Evolutionary conservation across 1,140 invertebrate species (phyloP), one percentile per base, ranked within the genome.

Genomic region (Bombus soroeensis): DNA sequence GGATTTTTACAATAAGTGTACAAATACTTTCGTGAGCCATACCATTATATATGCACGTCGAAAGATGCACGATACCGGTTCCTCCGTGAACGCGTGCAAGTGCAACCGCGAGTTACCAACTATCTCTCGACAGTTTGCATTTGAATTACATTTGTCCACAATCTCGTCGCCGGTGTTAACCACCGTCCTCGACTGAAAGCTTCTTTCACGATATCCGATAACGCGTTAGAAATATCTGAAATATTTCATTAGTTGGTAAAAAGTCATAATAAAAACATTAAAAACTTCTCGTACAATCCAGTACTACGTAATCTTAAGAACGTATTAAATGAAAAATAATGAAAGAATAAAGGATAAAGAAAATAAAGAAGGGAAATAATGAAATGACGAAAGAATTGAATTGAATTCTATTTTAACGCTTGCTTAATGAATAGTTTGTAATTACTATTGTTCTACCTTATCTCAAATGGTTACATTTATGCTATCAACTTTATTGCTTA

Each of bases 11-110:
- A 15, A 32, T 4, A 22, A 62, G 28, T 62, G 59, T n/a, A 62
- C 10, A 62, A 62, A n/a, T 62, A 62, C 4, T 62, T 62, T 62
- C 59, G 28, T 5, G 28, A 62, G 28, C 59, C 28, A 62, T n/a
- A n/a, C 59, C 25, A 39, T 53, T 22, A 34, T 39, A 39, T 28
- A 13, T 28, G 37, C 37, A 28, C 47, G 32, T 64, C 9, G 39
- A 47, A 47, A 76, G 62, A 64, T 75, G 25, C 43, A 43, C 41
- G 39, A 82, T 83, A 83, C 72, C 73, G 81, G 81, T 83, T 83
- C 73, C 47, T 57, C 32, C 10, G 13, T 39, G 25, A 70, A 83
- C 59, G 37, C 22, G 68, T 59, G 32, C 68, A 53, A 59, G 18
- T 32, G 47, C 64, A 77, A 28, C 12, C n/a, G 9, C 28, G 43